Conservation (phyloP, 2,113 vertebrate species). For the Tor tambroides region DNA sequence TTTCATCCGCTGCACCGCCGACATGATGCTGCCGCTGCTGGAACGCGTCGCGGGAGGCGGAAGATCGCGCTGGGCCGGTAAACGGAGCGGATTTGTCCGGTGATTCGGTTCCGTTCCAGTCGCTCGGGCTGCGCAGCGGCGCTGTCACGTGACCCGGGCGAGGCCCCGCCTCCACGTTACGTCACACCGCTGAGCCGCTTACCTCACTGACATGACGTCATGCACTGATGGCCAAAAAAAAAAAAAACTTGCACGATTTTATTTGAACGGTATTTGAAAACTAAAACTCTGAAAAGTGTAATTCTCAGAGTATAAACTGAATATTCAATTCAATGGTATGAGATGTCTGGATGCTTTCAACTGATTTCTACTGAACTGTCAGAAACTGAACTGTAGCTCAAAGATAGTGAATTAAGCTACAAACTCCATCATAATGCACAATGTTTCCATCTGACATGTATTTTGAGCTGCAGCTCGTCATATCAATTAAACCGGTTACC, state of each 20-base stretch:
- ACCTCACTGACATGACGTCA: neutral
- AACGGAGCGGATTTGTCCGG: neutral
- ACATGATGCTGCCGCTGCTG: conserved; percentile 66
- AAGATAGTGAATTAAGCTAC: too few species aligned
- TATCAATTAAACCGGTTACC: too few species aligned
- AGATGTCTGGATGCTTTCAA: too few species aligned
- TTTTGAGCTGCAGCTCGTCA: too few species aligned
- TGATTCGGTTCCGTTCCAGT: neutral
- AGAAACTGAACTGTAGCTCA: too few species aligned
- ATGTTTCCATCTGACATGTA: too few species aligned
- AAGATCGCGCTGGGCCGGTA: neutral
- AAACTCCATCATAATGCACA: too few species aligned
- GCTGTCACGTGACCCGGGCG: neutral
- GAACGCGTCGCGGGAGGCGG: neutral
- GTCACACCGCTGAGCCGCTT: neutral
- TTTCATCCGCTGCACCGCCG: conserved; percentile 82
- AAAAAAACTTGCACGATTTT: neutral
- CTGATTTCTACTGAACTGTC: too few species aligned
- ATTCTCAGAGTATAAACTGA: too few species aligned
- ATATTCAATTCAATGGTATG: too few species aligned
- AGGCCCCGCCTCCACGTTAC: neutral
- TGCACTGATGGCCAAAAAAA: neutral
- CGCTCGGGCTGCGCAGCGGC: neutral
- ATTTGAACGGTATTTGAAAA: too few species aligned
- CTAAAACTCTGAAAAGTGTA: too few species aligned